Base-by-base conservation (phyloP, 53 echinoderm and acorn worm genomes). In the Antedon mediterranea region DNA sequence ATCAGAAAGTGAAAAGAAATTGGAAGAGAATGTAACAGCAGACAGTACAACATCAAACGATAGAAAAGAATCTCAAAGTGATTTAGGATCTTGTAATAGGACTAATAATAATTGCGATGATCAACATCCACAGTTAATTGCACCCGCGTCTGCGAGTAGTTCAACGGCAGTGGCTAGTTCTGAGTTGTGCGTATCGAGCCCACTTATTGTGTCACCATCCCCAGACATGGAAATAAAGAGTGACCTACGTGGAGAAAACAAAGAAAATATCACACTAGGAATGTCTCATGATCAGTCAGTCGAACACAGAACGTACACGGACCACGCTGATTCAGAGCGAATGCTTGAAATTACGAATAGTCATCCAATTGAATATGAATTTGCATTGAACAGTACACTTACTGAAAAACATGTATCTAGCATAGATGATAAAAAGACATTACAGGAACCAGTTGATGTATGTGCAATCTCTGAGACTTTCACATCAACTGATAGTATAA, bases 41-140 rank as follows among this genome's bases (percentile, higher is more conserved):
- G 88, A 90, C 83, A 90, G 91, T 85, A 90, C 91, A 78, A 88
- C 91, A 29, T 57, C 57, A 18, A 57, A 15, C 23, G n/a, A n/a
- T n/a, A n/a, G n/a, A n/a, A 13, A 57, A 57, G 57, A 57, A 23
- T 57, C 57, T 57, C 9, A 57, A 57, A 26, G 9, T 57, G 57
- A 57, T 57, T 57, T 18, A 8, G 15, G 15, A 15, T 41, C 41
- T 7, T 13, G 5, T 41, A 57, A 57, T 57, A 57, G 57, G 57
- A 57, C 57, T 57, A 57, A 57, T 57, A 41, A 13, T n/a, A 37
- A 37, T 57, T 57, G 14, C 23, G 57, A 57, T 18, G 57, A 57
- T 13, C 57, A 18, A 13, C 57, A 13, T 57, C 57, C 23, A 23
- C 23, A 18, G 23, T 18, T 57, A 18, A 57, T 26, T 3, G 15